phyloP scores from a whole-genome alignment of 2,888 invertebrate species.

The Acronicta psi region DNA sequence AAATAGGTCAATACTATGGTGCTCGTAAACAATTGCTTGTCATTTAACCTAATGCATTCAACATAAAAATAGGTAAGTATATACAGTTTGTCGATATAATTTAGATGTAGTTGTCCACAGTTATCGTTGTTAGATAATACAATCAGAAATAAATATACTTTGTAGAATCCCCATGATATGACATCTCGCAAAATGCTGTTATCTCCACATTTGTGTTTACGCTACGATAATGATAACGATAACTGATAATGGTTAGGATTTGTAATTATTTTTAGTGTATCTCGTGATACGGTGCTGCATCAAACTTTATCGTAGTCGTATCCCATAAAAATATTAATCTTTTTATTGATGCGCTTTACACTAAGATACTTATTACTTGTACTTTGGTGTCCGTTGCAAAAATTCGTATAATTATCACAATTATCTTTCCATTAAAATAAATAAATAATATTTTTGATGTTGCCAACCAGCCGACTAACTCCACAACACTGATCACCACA shows the following conservation, averaged over 20 bases:
- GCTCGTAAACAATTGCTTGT: slow-evolving; percentile 22
- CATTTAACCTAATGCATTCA: background rate
- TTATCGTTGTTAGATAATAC: slow-evolving; percentile 71
- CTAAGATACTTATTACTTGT: background rate
- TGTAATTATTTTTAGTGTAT: slow-evolving; percentile 74
- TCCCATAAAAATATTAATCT: slow-evolving; percentile 15
- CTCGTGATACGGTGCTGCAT: slow-evolving; percentile 48
- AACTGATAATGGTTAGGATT: slow-evolving; percentile 72
- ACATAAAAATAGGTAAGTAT: background rate
- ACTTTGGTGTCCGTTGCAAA: background rate
- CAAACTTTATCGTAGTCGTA: slow-evolving; percentile 37
- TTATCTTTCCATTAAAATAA: too few relatives aligned
- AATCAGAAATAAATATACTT: slow-evolving; percentile 79
- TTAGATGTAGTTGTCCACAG: slow-evolving; percentile 55
- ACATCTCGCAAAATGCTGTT: slow-evolving; percentile 77
- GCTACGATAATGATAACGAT: slow-evolving; percentile 71
- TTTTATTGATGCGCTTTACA: too few relatives aligned
- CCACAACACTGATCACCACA: too few relatives aligned
- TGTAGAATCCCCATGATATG: slow-evolving; percentile 72
- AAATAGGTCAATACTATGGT: slow-evolving; percentile 13
- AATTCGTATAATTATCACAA: too few relatives aligned
- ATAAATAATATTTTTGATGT: too few relatives aligned
- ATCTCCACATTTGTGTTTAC: slow-evolving; percentile 77
- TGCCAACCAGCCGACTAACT: too few relatives aligned
- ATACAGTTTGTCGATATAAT: slow-evolving; percentile 44